Evolutionary conservation across 2,797 vertebrate genomes (phyloP).

Genomic region (Xerus rutilus): DNA sequence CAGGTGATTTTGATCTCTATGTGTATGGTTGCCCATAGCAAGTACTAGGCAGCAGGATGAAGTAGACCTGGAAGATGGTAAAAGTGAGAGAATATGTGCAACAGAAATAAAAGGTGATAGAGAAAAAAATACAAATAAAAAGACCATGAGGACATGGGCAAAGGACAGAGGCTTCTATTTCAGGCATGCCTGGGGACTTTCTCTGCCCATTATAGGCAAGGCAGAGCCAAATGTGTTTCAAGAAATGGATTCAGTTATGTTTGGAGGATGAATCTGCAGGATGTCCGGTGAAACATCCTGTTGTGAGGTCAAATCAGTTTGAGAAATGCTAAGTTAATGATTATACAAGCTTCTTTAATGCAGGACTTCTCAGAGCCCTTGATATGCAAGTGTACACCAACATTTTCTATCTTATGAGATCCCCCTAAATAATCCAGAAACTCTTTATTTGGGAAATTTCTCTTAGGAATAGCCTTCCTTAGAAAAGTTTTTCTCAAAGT

Average conservation of each 20-base stretch:
- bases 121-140: neutral
- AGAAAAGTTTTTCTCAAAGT: neutral
- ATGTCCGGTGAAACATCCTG: neutral
- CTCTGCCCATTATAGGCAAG: neutral
- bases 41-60: neutral
- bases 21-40: neutral
- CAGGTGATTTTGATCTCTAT: neutral
- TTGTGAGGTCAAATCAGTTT: neutral
- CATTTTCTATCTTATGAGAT: neutral
- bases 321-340: neutral
- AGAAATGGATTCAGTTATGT: neutral
- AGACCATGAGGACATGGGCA: neutral
- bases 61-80: neutral
- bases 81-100: neutral
- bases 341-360: neutral
- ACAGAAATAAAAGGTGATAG: neutral
- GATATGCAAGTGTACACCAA: neutral
- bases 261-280: neutral
- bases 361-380: neutral
- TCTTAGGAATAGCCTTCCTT: neutral
- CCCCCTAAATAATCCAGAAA: neutral
- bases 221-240: neutral
- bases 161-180: constrained; percentile 12
- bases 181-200: neutral
- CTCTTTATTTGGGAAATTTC: constrained; percentile 11